Base-by-base conservation (phyloP, 2,113 vertebrate genomes). In the Dipodomys merriami region DNA sequence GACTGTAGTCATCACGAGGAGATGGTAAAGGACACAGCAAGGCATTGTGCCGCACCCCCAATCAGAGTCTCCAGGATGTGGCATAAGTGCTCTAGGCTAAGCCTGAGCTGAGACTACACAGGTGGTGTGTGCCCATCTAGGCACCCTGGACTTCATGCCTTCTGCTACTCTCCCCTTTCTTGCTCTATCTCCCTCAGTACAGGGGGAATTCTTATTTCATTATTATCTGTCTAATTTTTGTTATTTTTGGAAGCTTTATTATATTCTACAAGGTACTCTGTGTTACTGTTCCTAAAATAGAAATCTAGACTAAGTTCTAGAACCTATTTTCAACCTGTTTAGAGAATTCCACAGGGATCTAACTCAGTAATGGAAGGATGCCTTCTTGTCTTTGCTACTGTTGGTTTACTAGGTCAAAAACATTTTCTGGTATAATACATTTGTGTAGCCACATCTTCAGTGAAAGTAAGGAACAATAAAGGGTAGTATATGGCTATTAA, bases 381-480 rank as follows among this genome's bases (percentile, higher is more conserved):
- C 68, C 79, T 77, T 86, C 60, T 69, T 9, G 2, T 5, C 25
- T 15, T 27, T n/a, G 72, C 39, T 57, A 53, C 13, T 33, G 80
- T 16, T 30, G 33, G 39, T 60, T 57, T 35, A 53, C 74, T 85
- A 79, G 89, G 88, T 96, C 93, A 86, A 83, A 92, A 12, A 46
- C 65, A 33, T 19, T 67, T 18, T 15, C 64, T 39, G 73, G 86
- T 88, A 93, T 74, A 67, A 64, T 71, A 71, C 82, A 89, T 95
- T 88, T 82, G 78, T 18, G 90, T 76, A 83, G 64, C 46, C 25
- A 65, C 19, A 46, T 53, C 46, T 60, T 73, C 16, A 39, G 69
- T 8, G 29, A 76, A 73, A 87, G 33, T 49, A 57, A 57, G 53
- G 15, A 57, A 57, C 53, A 57, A 57, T 57, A 57, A 57, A 18